These are phyloP conservation scores for Oncorhynchus kisutch DNA, from an alignment of 2,113 vertebrate genomes.

Conservation along the genomic window DNA sequence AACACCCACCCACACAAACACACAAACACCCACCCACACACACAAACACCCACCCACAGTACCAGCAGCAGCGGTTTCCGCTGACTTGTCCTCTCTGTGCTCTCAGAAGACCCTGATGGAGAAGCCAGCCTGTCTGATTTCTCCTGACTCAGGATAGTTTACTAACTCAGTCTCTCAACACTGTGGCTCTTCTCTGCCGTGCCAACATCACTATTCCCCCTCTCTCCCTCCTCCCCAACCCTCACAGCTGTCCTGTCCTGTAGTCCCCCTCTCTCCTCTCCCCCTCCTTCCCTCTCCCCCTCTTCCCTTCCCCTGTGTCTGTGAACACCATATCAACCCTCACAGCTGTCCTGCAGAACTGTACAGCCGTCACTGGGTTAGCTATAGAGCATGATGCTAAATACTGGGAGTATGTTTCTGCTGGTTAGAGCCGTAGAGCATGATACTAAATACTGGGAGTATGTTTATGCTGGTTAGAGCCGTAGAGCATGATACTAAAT, in stretches of 20 bases:
- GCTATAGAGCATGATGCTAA: no score
- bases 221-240: not conserved
- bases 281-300: not conserved
- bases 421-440: no score
- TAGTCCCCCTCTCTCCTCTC: no score
- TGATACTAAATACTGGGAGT: no score
- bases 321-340: not conserved
- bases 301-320: not conserved
- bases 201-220: not conserved
- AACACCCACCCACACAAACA: no score
- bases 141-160: not conserved
- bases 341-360: not conserved
- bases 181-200: not conserved
- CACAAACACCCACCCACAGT: no score
- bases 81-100: not conserved
- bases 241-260: not conserved
- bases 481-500: no score
- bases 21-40: no score
- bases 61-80: no score
- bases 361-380: no score
- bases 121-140: conserved; percentile 27
- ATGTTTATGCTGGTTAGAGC: no score
- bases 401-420: no score
- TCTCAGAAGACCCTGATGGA: conserved; percentile 14
- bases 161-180: not conserved